These are phyloP conservation scores for Cyclophora albipunctata DNA, from an alignment of 2,888 invertebrate species.

Conservation along the genomic window DNA sequence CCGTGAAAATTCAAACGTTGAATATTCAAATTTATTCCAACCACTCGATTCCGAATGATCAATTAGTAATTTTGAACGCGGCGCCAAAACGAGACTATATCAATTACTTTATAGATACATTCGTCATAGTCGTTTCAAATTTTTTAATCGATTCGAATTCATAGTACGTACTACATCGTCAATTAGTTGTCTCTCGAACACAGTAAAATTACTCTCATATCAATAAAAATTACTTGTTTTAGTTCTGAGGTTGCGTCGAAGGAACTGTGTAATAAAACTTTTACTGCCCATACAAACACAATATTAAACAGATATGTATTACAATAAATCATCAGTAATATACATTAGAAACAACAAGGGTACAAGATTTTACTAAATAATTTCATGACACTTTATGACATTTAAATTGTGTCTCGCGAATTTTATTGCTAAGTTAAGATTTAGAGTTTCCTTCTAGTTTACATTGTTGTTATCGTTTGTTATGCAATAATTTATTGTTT, in stretches of 20 bases:
- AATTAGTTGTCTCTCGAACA: slow-evolving; percentile 10
- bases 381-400: slow-evolving; percentile 56
- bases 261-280: slow-evolving; percentile 62
- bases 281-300: slow-evolving; percentile 64
- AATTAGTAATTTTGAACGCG: slow-evolving; percentile 6
- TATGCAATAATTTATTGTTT: slow-evolving; percentile 29
- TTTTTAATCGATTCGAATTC: slow-evolving; percentile 19
- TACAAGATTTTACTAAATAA: slow-evolving; percentile 55
- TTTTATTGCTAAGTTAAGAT: slow-evolving; percentile 41
- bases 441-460: slow-evolving; percentile 5
- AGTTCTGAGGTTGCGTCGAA: slow-evolving; percentile 52
- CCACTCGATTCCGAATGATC: neutral
- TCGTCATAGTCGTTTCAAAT: slow-evolving; percentile 14
- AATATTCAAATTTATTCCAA: too few relatives aligned
- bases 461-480: slow-evolving; percentile 46
- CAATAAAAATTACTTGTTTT: slow-evolving; percentile 41
- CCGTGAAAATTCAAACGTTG: too few relatives aligned
- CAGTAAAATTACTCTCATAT: slow-evolving; percentile 27
- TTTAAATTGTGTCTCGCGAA: slow-evolving; percentile 53
- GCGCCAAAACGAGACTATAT: slow-evolving; percentile 7
- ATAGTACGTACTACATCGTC: slow-evolving; percentile 12
- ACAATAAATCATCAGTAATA: slow-evolving; percentile 67
- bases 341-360: slow-evolving; percentile 58
- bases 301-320: slow-evolving; percentile 61
- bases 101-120: slow-evolving; percentile 9